Evolutionary conservation across 37 sponge, comb jelly and placozoan species (phyloP).

Genomic region (Aplysina aerophoba): DNA sequence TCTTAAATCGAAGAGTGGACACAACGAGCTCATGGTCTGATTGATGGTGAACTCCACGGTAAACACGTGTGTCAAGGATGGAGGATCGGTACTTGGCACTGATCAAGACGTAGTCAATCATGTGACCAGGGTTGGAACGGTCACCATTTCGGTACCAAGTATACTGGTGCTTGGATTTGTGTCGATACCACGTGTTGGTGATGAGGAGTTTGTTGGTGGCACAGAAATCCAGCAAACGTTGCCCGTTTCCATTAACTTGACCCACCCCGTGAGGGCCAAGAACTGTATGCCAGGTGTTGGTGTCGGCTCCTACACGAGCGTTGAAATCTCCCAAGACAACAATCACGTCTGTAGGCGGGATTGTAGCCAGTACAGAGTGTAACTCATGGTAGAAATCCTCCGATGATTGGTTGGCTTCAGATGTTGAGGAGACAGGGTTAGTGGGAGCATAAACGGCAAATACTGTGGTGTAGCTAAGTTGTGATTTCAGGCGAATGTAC

Average conservation of each 20-base stretch:
- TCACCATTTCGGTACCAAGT: no score
- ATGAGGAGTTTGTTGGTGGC: no score
- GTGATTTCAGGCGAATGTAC: not conserved
- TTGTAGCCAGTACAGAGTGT: not conserved
- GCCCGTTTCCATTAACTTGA: no score
- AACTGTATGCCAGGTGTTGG: no score
- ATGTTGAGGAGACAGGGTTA: not conserved
- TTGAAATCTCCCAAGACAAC: no score
- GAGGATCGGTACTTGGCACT: not conserved
- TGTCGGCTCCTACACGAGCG: no score
- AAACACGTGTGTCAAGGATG: not conserved
- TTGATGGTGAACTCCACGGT: conserved; percentile 1
- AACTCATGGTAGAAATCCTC: not conserved
- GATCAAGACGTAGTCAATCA: no score
- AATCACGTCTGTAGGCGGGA: conserved; percentile 33
- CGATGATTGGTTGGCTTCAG: conserved; percentile 12
- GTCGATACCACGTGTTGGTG: no score
- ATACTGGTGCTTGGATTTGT: no score
- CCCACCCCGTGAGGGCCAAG: no score
- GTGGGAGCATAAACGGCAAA: not conserved
- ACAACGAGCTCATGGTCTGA: conserved; percentile 2
- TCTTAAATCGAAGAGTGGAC: not conserved
- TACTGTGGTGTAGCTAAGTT: not conserved
- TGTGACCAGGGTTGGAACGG: no score
- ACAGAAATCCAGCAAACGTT: no score